Percentiles rank a stretch among this genome's conserved stretches.
phyloP scores from a whole-genome alignment of 2,888 invertebrate species.

The Hydraecia micacea region DNA sequence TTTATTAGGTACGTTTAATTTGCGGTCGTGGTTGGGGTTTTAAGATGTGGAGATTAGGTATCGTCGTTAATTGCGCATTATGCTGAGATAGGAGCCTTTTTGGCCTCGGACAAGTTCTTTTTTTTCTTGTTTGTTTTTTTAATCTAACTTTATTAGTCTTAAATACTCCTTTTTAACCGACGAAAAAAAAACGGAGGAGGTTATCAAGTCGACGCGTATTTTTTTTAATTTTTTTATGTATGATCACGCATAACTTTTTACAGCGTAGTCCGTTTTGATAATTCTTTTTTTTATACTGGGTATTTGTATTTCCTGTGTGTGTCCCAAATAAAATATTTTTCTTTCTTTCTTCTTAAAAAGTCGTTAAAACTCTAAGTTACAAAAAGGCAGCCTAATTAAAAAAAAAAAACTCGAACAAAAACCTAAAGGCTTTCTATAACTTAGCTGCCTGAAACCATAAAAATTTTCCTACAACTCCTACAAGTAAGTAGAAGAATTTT shows the following conservation, averaged over 20 bases:
- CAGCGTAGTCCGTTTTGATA: too few relatives aligned
- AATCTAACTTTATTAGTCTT: too few relatives aligned
- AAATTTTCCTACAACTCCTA: constrained; percentile 14
- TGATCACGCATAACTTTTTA: too few relatives aligned
- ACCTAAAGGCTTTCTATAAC: background rate
- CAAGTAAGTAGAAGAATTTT: constrained; percentile 58
- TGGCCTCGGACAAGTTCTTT: background rate
- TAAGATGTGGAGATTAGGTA: background rate
- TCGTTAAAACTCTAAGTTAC: background rate
- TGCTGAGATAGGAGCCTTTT: background rate
- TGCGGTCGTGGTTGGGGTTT: constrained; percentile 9
- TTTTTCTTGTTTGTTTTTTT: background rate
- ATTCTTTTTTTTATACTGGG: too few relatives aligned
- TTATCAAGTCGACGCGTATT: too few relatives aligned
- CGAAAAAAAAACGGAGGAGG: too few relatives aligned
- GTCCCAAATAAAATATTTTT: background rate
- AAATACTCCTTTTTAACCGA: too few relatives aligned
- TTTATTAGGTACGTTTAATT: constrained; percentile 61
- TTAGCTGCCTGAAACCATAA: background rate
- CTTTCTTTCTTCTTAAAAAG: background rate
- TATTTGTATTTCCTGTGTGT: background rate
- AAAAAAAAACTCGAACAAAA: background rate
- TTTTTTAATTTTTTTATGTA: too few relatives aligned
- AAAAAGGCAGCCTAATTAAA: background rate
- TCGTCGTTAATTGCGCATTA: background rate